phyloP scores from a whole-genome alignment of 1,140 invertebrate species.

The fruit fly (Drosophila melanogaster) region DNA sequence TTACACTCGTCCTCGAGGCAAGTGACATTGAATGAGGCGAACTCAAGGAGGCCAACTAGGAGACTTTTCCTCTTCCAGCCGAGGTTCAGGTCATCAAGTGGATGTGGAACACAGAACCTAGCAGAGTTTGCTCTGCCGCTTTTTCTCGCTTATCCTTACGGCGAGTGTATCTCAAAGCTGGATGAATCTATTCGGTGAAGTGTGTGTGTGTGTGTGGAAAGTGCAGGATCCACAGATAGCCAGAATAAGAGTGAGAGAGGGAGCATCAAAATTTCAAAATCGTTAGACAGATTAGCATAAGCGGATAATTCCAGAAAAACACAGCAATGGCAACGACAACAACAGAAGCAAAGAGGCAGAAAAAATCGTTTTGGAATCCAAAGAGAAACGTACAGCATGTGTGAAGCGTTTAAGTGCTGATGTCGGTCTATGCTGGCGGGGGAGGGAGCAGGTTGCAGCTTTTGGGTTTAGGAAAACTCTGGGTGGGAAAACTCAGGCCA shows the following conservation, averaged over 20 bases:
- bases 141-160: constrained; percentile 30
- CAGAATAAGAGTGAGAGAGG: constrained; percentile 17
- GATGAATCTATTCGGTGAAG: constrained; percentile 57
- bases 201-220: constrained; percentile 16
- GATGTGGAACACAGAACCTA: constrained; percentile 15
- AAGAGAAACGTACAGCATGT: constrained; percentile 50
- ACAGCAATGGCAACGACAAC: constrained; percentile 27
- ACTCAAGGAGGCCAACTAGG: constrained; percentile 40
- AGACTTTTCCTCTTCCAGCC: constrained; percentile 24
- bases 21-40: constrained; percentile 67
- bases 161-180: constrained; percentile 44
- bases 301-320: constrained; percentile 70
- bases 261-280: constrained; percentile 67
- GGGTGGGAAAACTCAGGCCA: constrained; percentile 22
- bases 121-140: constrained; percentile 32
- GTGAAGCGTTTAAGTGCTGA: constrained; percentile 69
- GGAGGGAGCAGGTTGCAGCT: no score
- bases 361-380: constrained; percentile 11
- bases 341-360: constrained; percentile 25
- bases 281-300: constrained; percentile 82
- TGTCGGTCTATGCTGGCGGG: constrained; percentile 2
- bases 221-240: constrained; percentile 2
- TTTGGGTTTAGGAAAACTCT: not conserved
- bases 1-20: constrained; percentile 75
- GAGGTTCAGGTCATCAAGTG: constrained; percentile 57